Base-by-base conservation (phyloP, 2,797 vertebrate species). In the Pipistrellus pipistrellus region DNA sequence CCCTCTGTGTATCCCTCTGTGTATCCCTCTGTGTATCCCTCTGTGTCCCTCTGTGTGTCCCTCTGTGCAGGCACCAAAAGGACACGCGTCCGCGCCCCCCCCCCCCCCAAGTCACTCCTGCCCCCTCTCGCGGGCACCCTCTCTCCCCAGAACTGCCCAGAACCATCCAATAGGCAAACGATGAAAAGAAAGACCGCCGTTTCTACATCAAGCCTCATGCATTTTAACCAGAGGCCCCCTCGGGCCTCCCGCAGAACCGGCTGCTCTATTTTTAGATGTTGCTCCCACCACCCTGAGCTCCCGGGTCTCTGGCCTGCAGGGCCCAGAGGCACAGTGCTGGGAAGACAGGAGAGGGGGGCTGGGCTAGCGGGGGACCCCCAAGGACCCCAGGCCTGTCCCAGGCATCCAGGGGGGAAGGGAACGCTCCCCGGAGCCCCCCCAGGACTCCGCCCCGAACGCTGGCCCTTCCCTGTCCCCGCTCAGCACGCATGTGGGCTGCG, bases 181-280 rank as follows among this genome's bases (percentile, higher is more conserved):
- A 81, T 84, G 35, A 66, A 72, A 69, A 87, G 91, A 91, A 86
- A 95, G 57, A 55, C 8, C 0, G 3, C 51, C 0, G 0, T 9
- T 30, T 55, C 83, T 62, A 69, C 73, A 81, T 30, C 38, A 23
- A 84, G 78, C 46, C 78, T 93, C 93, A 20, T 73, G 41, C 82
- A 87, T 95, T 88, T 96, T 77, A 88, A 96, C 78, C 66, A 57
- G 85, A 84, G 72, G 71, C 85, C 21, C 57, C 57, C 69, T 30
- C 2, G 2, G 85, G 85, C 38, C 82, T 84, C 8, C 0, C 73
- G 88, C 69, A 30, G 92, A 96, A 80, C 76, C 8, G 8, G 2
- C 25, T 21, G 20, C 66, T 91, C 94, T 92, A 90, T 93, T 90
- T 96, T 93, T 76, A 96, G 96, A 57, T 38, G 13, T 46, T 69